A percentile compares a stretch with the other conserved stretches of the same genome.
phyloP scores from a whole-genome alignment of 2,113 vertebrate genomes.

The Rhabdomys dilectus region DNA sequence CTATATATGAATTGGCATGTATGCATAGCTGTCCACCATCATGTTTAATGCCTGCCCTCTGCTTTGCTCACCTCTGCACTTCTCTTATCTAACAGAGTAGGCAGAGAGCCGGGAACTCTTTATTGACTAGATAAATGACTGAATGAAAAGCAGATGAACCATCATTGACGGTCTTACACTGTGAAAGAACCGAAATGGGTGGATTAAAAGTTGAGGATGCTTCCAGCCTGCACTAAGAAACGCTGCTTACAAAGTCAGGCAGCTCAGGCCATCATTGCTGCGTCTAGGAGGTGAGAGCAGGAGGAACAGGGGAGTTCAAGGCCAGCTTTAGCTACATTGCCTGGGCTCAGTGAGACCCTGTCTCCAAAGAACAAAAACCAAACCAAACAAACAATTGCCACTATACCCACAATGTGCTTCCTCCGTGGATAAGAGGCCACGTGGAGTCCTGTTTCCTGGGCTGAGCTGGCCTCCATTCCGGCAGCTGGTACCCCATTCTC shows the following conservation, averaged over 20 bases:
- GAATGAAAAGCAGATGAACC: neutral
- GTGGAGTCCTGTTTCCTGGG: neutral
- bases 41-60: neutral
- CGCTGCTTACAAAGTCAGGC: too few relatives aligned
- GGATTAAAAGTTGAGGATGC: neutral
- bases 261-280: neutral
- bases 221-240: neutral
- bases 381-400: neutral
- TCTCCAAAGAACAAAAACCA: neutral
- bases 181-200: neutral
- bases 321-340: neutral
- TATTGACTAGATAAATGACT: neutral
- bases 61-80: neutral
- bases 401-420: conserved; percentile 24
- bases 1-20: neutral
- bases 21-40: neutral
- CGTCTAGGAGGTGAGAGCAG: neutral
- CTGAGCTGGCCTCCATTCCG: neutral
- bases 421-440: neutral
- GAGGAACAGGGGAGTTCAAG: too few relatives aligned
- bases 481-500: conserved; percentile 53
- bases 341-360: neutral
- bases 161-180: neutral
- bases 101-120: neutral
- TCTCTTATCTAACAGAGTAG: neutral